phyloP scores from a whole-genome alignment of 2,113 vertebrate species.

The Petrocephalus zakoni region DNA sequence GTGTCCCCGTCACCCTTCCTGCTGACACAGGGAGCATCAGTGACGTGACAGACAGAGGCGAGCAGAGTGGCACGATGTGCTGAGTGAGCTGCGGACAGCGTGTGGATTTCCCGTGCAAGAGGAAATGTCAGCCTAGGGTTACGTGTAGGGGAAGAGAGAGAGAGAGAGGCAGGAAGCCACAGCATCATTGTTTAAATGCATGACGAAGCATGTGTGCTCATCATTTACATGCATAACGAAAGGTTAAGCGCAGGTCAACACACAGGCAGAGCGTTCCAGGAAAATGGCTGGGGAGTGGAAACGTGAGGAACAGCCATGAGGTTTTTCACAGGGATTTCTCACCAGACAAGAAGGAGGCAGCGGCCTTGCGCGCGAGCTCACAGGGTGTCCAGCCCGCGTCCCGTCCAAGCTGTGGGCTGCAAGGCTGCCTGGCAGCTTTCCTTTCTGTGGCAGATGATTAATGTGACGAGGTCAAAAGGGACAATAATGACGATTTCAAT shows the following conservation, averaged over 20 bases:
- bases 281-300: not conserved
- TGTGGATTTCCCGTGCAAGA: not conserved
- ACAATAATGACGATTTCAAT: not conserved
- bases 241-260: not conserved
- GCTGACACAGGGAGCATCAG: not conserved
- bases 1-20: not conserved
- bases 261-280: not conserved
- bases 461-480: not conserved
- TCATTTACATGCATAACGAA: not conserved
- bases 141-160: not conserved
- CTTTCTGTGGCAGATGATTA: not conserved
- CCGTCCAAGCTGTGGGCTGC: not conserved
- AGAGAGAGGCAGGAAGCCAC: not conserved
- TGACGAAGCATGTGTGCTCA: not conserved
- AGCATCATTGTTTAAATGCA: not conserved
- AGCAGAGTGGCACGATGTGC: too few relatives aligned
- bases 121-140: not conserved
- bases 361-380: not conserved
- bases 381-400: not conserved
- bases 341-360: not conserved
- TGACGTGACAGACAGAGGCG: not conserved
- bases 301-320: not conserved
- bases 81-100: not conserved
- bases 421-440: not conserved
- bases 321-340: not conserved